phyloP scores from a whole-genome alignment of 2,797 vertebrate species.

The Molothrus ater region DNA sequence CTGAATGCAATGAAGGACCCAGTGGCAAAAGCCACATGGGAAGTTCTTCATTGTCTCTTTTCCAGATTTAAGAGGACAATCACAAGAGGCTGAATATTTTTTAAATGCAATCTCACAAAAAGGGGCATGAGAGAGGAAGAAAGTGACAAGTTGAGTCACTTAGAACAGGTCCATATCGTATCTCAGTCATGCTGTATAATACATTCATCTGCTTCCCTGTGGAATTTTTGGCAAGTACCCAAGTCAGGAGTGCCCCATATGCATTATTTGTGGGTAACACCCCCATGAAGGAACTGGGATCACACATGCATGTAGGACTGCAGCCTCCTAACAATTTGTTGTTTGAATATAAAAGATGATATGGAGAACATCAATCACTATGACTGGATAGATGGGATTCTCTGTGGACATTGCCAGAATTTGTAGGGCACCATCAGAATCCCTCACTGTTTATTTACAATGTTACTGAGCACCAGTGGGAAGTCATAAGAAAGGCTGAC shows the following conservation, averaged over 20 bases:
- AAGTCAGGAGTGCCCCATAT: not conserved
- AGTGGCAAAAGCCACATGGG: not conserved
- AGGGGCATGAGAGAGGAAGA: not conserved
- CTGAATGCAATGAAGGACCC: not conserved
- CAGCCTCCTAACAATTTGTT: not conserved
- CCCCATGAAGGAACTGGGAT: not conserved
- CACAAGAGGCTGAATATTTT: not conserved
- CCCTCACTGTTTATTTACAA: constrained; percentile 45
- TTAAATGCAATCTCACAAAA: not conserved
- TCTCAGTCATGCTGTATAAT: not conserved
- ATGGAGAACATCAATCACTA: not conserved
- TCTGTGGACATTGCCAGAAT: not conserved
- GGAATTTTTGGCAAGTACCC: not conserved
- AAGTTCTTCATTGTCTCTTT: not conserved
- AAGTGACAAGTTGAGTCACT: not conserved
- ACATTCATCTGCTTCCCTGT: not conserved
- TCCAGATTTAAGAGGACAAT: not conserved
- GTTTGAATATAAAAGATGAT: not conserved
- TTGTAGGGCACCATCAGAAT: not conserved
- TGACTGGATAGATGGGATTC: not conserved
- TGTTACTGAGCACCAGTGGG: constrained; percentile 32
- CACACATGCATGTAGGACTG: fast-evolving
- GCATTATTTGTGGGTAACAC: not conserved
- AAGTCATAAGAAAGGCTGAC: constrained; percentile 40
- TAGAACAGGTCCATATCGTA: not conserved